Base-by-base conservation (phyloP, 1,140 invertebrate species). In the Acyrthosiphon pisum region DNA sequence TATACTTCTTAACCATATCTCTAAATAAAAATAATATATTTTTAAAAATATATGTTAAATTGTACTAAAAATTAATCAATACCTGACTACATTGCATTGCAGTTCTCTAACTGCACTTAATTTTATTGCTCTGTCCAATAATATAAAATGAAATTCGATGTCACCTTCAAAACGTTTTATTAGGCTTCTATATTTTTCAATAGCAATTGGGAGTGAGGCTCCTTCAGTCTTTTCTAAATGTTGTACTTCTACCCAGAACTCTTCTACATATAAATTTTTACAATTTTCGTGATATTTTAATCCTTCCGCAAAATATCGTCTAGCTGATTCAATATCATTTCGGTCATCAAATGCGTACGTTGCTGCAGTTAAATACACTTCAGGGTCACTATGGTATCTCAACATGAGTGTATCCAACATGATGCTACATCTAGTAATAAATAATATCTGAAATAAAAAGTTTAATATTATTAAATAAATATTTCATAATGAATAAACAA, bases 1-100 rank as follows among this genome's bases (percentile, higher is more conserved):
- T 56, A n/a, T 93, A 93, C n/a, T 83, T 93, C 23, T 86, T 83
- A 14, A 93, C 81, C 91, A 93, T 93, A 56, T 93, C 91, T 53
- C 91, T 93, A 41, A 30, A 53, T 37, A 86, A 46, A 35, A 44
- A 84, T 37, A 83, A 86, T 7, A 86, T 50, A 37, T 56, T 35
- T 76, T 83, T 22, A 37, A 81, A 22, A 83, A 83, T 37, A 6
- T 26, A 90, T 46, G 11, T 6, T 68, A 68, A 68, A 68, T 68
- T 68, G 11, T 53, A 53, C n/a, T 76, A 92, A 83, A 26, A 20
- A 81, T 30, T 26, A 26, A 83, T 56, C 0, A 41, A 41, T 93
- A 93, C 91, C 76, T 84, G 48, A 93, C 91, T 86, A 93, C 81
- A 41, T 84, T 81, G 14, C 68, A 93, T 41, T 93, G 91, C 14